Evolutionary conservation across 2,113 vertebrate genomes (phyloP).

Genomic region (Trachemys scripta): DNA sequence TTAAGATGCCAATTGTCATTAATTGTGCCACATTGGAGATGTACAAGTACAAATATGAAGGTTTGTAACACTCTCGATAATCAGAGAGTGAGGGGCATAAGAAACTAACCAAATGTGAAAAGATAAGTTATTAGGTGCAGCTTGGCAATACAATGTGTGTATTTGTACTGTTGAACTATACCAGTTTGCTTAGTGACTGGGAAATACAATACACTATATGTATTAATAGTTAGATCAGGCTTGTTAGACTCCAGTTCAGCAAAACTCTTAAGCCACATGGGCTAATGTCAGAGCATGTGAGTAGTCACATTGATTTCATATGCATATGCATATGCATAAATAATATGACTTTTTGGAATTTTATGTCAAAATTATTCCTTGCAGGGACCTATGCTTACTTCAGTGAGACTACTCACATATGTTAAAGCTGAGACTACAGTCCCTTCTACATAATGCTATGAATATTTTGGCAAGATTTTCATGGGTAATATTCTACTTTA

Average conservation of each 20-base stretch:
- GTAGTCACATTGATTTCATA: neutral
- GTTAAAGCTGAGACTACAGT: neutral
- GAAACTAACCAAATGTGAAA: neutral
- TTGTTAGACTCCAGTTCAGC: neutral
- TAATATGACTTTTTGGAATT: fast-evolving
- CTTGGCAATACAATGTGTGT: neutral
- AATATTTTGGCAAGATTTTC: neutral
- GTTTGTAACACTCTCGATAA: neutral
- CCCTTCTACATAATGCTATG: neutral
- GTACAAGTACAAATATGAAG: neutral
- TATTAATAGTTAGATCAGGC: neutral
- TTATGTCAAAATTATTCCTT: neutral
- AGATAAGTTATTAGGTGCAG: neutral
- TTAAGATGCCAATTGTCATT: neutral
- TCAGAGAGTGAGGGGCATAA: neutral
- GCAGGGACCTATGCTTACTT: neutral
- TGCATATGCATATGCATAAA: neutral
- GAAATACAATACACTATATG: neutral
- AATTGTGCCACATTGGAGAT: neutral
- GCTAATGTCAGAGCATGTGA: neutral
- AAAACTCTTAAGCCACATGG: neutral
- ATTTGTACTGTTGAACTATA: neutral
- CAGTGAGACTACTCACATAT: fast-evolving
- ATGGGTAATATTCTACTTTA: neutral
- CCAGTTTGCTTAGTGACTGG: neutral